These are phyloP conservation scores for Lacanobia wlatinum DNA, from an alignment of 2,888 invertebrate genomes.

Conservation along the genomic window DNA sequence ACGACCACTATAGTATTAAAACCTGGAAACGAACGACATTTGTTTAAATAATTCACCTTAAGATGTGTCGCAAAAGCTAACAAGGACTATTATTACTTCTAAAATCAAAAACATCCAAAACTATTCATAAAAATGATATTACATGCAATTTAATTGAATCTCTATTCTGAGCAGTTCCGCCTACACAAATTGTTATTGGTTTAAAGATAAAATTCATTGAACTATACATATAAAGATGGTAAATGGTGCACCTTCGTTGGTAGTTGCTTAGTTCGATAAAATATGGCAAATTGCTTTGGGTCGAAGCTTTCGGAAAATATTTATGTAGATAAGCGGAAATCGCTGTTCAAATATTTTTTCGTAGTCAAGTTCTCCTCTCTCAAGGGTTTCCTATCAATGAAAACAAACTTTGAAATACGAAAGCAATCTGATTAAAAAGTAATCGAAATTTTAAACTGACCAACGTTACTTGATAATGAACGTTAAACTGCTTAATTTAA, in stretches of 20 bases:
- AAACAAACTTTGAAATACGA: conserved; percentile 1
- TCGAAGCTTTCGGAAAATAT: neutral
- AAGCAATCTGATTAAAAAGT: conserved; percentile 16
- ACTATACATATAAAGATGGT: neutral
- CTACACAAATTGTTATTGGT: conserved; percentile 1
- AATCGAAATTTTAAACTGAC: conserved; percentile 1
- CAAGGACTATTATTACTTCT: neutral
- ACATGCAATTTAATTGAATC: neutral
- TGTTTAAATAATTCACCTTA: neutral
- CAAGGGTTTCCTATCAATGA: neutral
- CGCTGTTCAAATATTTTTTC: conserved; percentile 13
- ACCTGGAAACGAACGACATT: neutral
- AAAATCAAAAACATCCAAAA: neutral
- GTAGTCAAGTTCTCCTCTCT: neutral
- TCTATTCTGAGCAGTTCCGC: neutral
- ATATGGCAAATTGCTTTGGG: conserved; percentile 33
- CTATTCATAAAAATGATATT: conserved; percentile 1
- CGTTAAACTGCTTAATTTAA: neutral
- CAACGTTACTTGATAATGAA: neutral
- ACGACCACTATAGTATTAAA: neutral
- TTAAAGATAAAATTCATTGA: conserved; percentile 3
- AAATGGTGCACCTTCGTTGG: neutral
- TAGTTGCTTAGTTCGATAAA: neutral
- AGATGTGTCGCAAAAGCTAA: neutral
- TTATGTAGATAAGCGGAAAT: conserved; percentile 18